A percentile compares a stretch with the other conserved stretches of the same genome.
Evolutionary conservation across 2,113 vertebrate genomes (phyloP).

Genomic region (Ciconia stormi): DNA sequence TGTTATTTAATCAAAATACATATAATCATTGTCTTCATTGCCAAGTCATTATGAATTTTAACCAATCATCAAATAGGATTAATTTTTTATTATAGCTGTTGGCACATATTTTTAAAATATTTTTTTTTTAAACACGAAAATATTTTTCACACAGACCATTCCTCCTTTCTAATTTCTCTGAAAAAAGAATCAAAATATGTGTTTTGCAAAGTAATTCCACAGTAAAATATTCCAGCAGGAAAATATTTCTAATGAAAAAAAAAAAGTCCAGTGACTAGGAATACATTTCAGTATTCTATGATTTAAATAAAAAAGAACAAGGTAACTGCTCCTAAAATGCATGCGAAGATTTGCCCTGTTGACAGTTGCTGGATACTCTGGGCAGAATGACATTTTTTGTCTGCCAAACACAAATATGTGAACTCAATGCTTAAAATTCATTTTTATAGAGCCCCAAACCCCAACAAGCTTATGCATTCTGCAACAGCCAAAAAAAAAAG

Average conservation of each 20-base stretch:
- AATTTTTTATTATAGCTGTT: not conserved
- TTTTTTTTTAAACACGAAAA: not conserved
- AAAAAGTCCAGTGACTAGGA: not conserved
- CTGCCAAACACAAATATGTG: not conserved
- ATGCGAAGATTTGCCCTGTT: not conserved
- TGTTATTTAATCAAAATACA: not conserved
- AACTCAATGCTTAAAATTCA: not conserved
- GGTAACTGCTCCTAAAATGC: not conserved
- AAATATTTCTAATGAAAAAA: not conserved
- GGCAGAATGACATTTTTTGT: not conserved
- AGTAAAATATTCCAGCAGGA: not conserved
- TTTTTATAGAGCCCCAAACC: not conserved
- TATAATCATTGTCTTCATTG: not conserved
- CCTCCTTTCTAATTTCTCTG: not conserved
- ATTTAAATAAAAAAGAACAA: not conserved
- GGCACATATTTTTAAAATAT: not conserved
- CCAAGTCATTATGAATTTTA: not conserved
- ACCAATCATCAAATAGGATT: not conserved
- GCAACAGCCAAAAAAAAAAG: not conserved
- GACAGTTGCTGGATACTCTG: not conserved
- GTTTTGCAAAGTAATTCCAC: not conserved
- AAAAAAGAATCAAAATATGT: not conserved
- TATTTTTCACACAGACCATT: not conserved
- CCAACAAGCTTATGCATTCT: not conserved
- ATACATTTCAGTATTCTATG: not conserved